Conservation (phyloP, 2,113 vertebrate genomes). For the Microcebus murinus region DNA sequence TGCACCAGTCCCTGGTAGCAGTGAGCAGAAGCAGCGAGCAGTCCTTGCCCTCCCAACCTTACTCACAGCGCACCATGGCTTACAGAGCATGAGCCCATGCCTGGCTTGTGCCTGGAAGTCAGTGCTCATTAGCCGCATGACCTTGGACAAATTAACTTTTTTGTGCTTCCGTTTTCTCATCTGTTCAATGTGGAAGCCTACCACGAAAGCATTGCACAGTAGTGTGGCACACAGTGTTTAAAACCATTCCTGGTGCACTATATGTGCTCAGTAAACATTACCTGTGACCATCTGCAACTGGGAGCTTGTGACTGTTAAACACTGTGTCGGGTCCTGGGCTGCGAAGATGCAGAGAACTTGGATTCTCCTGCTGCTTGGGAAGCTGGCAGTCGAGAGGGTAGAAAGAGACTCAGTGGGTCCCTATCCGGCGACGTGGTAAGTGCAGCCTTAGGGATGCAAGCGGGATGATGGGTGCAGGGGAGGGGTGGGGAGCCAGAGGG, state of each 20-base stretch:
- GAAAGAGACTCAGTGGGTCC: neutral
- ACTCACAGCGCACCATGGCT: accelerated
- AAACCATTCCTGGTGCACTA: neutral
- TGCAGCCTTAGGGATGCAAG: neutral
- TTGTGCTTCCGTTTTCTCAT: neutral
- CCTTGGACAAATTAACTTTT: neutral
- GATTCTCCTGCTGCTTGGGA: neutral
- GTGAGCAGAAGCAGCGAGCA: no score
- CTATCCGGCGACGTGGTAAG: neutral
- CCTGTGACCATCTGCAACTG: neutral
- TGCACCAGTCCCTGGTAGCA: neutral
- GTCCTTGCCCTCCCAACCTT: neutral
- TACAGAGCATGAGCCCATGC: neutral
- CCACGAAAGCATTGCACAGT: neutral
- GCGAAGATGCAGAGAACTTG: neutral
- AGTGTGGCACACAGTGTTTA: neutral
- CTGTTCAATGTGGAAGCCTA: neutral
- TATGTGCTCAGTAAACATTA: neutral
- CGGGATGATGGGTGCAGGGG: neutral
- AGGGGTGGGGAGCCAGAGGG: neutral
- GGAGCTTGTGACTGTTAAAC: neutral
- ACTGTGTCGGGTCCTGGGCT: neutral
- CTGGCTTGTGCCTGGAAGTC: neutral
- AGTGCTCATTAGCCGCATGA: neutral
- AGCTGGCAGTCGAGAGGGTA: neutral